Conservation (phyloP, 1,140 invertebrate genomes). For the Homarus americanus region DNA sequence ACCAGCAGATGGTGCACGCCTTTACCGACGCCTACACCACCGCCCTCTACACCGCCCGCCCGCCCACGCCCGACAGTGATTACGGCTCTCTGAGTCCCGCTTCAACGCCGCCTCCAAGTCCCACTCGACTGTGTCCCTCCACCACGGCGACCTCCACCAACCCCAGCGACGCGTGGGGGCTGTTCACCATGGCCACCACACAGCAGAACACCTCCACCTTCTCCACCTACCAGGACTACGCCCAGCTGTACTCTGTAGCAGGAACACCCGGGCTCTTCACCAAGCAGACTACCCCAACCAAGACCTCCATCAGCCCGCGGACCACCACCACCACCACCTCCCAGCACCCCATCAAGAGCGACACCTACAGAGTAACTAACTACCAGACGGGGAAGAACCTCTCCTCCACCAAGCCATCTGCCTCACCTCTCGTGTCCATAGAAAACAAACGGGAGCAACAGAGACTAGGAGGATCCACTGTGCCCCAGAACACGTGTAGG, state of each 20-base stretch:
- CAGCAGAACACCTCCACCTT: conserved; percentile 26
- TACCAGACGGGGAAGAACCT: neutral
- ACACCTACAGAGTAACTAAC: neutral
- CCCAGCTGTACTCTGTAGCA: conserved; percentile 24
- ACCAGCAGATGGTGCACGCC: conserved; percentile 61
- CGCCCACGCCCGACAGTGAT: conserved; percentile 57
- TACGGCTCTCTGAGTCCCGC: conserved; percentile 54
- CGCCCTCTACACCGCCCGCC: conserved; percentile 46
- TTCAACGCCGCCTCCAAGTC: conserved; percentile 47
- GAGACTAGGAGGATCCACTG: neutral
- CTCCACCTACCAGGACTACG: conserved; percentile 15
- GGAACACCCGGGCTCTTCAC: neutral
- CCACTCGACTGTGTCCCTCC: conserved; percentile 38
- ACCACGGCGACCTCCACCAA: neutral
- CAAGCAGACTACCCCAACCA: neutral
- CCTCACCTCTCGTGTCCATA: conserved; percentile 16
- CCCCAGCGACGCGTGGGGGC: conserved; percentile 36
- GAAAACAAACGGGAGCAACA: conserved; percentile 50
- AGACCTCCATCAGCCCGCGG: neutral
- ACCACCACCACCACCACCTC: neutral
- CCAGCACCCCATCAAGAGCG: neutral
- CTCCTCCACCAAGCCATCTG: neutral
- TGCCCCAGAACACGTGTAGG: neutral
- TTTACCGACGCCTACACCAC: conserved; percentile 58
- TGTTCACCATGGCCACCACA: conserved; percentile 55